Evolutionary conservation across 2,888 invertebrate genomes (phyloP).

Genomic region (Vandiemenella viatica): DNA sequence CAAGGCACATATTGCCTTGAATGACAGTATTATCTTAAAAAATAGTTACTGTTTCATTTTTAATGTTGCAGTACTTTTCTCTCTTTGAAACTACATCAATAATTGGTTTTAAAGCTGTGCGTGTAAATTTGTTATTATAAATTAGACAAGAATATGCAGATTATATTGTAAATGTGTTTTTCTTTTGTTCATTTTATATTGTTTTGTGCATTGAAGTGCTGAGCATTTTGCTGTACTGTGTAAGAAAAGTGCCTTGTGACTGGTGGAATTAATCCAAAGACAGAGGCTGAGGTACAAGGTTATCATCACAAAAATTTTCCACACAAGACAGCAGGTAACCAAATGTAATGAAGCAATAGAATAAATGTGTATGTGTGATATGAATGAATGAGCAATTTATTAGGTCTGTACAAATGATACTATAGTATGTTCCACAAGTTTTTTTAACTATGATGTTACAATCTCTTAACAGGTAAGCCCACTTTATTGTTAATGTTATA

Average conservation of each 20-base stretch:
- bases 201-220: slow-evolving; percentile 14
- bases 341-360: slow-evolving; percentile 11
- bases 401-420: slow-evolving; percentile 3
- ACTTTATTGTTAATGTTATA: too few relatives aligned
- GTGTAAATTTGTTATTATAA: slow-evolving; percentile 4
- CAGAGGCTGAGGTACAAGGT: neutral
- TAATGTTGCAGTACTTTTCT: slow-evolving; percentile 11
- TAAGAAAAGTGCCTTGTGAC: slow-evolving; percentile 17
- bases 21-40: slow-evolving; percentile 16
- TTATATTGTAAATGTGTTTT: slow-evolving; percentile 1
- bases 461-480: too few relatives aligned
- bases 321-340: slow-evolving; percentile 3
- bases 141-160: too few relatives aligned
- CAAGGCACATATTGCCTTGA: slow-evolving; percentile 1
- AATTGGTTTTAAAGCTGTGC: slow-evolving; percentile 8
- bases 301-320: too few relatives aligned
- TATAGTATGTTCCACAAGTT: neutral
- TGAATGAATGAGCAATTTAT: slow-evolving; percentile 6
- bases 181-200: slow-evolving; percentile 5
- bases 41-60: slow-evolving; percentile 13
- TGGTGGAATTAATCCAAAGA: slow-evolving; percentile 11
- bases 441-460: too few relatives aligned
- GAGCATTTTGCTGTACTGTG: slow-evolving; percentile 14
- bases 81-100: slow-evolving; percentile 2
- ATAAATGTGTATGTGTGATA: slow-evolving; percentile 8